Evolutionary conservation across 1,140 invertebrate species (phyloP), one percentile per base, ranked within the genome.

Genomic region (Thaumatotibia leucotreta): DNA sequence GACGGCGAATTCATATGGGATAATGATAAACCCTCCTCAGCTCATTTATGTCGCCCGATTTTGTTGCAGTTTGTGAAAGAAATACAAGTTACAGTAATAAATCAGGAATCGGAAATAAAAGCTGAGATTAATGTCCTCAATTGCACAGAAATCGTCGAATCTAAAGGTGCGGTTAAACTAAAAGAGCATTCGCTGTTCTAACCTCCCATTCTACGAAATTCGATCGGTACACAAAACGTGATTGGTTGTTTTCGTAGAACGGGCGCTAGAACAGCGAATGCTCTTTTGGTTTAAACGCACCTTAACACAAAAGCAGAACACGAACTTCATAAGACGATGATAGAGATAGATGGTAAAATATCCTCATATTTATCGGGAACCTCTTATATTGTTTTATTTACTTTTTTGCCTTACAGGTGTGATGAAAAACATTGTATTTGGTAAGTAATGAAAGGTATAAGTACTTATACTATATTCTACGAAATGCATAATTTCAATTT

Each of bases 351-450:
- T 61, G 80, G 67, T 31, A 89, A 87, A 65, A 74, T 86, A 6
- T 81, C 76, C 33, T 80, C 84, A 69, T 77, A 79, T 4, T 71
- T 77, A 5, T 80, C 79, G 10, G 54, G 72, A 29, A 87, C 76
- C 49, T 68, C 39, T 62, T 11, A n/a, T n/a, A n/a, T n/a, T n/a
- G n/a, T n/a, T n/a, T n/a, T n/a, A n/a, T n/a, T n/a, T n/a, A n/a
- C n/a, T n/a, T n/a, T n/a, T n/a, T n/a, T n/a, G n/a, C n/a, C n/a
- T n/a, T n/a, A n/a, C n/a, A n/a, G n/a, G n/a, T n/a, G n/a, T n/a
- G n/a, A n/a, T n/a, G n/a, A n/a, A n/a, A n/a, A n/a, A n/a, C n/a
- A n/a, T n/a, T n/a, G 54, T n/a, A 11, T 61, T 9, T 61, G 54
- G 54, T 10, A 61, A 61, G n/a, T 4, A 61, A 8, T 27, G 2